These are phyloP conservation scores for Ischnus inquisitorius DNA, from an alignment of 2,888 invertebrate species.

Conservation along the genomic window DNA sequence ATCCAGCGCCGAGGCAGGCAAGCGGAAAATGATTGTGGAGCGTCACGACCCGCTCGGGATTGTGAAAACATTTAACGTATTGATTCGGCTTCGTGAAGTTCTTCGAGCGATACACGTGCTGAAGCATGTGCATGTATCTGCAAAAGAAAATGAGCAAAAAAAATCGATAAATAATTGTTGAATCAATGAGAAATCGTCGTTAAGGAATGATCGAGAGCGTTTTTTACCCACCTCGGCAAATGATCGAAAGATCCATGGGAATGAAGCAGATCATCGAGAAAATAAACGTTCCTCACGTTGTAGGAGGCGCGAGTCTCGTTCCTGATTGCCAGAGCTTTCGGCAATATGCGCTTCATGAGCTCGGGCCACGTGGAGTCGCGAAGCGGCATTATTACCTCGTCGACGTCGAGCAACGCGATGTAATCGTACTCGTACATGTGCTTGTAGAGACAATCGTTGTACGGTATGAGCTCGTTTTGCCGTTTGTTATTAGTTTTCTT, in stretches of 20 bases:
- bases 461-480: constrained; percentile 97
- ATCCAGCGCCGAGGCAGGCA: constrained; percentile 92
- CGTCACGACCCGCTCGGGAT: constrained; percentile 94
- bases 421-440: constrained; percentile 96
- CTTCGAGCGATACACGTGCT: constrained; percentile 95
- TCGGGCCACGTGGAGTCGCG: constrained; percentile 91
- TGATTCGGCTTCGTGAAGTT: constrained; percentile 97
- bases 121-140: constrained; percentile 96
- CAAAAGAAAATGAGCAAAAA: constrained; percentile 52
- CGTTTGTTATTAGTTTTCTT: constrained; percentile 97
- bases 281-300: constrained; percentile 97
- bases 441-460: constrained; percentile 98
- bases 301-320: constrained; percentile 91
- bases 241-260: constrained; percentile 93
- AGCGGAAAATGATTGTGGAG: constrained; percentile 97
- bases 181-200: background rate
- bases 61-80: constrained; percentile 97
- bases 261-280: constrained; percentile 94
- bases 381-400: constrained; percentile 97
- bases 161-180: background rate
- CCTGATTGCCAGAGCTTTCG: constrained; percentile 89
- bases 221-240: constrained; percentile 88
- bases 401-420: constrained; percentile 96
- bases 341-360: constrained; percentile 91
- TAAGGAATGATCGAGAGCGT: background rate